Conservation (phyloP, 2,113 vertebrate genomes). For the Hippocampus zosterae region DNA sequence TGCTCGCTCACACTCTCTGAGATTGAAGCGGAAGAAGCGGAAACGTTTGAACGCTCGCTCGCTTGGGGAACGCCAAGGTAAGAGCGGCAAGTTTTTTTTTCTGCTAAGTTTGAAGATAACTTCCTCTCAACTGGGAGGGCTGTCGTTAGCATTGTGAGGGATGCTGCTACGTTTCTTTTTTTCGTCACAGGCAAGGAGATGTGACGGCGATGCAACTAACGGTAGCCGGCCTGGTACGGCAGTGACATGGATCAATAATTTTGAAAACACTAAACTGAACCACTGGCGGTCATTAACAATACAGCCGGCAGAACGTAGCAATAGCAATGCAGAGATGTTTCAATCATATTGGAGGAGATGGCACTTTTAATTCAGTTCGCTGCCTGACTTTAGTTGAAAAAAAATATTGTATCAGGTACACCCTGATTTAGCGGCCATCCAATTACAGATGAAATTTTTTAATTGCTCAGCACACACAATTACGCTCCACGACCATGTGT, state of each 20-base stretch:
- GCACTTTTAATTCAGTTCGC: no score
- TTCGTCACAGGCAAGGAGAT: constrained; percentile 41
- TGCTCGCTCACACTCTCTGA: constrained; percentile 4
- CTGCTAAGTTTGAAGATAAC: constrained; percentile 52
- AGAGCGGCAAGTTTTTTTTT: constrained; percentile 20
- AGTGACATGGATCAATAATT: constrained; percentile 22
- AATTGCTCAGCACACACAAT: no score
- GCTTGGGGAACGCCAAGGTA: constrained; percentile 18
- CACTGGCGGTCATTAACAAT: constrained; percentile 55
- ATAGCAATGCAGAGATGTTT: not conserved
- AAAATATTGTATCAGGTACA: no score
- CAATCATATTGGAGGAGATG: no score
- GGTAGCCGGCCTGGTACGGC: not conserved
- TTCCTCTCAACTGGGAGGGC: constrained; percentile 54
- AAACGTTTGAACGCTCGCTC: constrained; percentile 26
- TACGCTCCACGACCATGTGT: no score
- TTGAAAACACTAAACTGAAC: constrained; percentile 32
- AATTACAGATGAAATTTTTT: no score
- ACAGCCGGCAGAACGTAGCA: not conserved
- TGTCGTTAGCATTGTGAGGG: constrained; percentile 17
- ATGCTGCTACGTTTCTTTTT: constrained; percentile 28
- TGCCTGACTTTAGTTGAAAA: no score
- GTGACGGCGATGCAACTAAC: constrained; percentile 55
- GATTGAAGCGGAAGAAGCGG: constrained; percentile 11
- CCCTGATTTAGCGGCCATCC: no score